phyloP scores from a whole-genome alignment of 1,140 invertebrate genomes.

The Asobara japonica region DNA sequence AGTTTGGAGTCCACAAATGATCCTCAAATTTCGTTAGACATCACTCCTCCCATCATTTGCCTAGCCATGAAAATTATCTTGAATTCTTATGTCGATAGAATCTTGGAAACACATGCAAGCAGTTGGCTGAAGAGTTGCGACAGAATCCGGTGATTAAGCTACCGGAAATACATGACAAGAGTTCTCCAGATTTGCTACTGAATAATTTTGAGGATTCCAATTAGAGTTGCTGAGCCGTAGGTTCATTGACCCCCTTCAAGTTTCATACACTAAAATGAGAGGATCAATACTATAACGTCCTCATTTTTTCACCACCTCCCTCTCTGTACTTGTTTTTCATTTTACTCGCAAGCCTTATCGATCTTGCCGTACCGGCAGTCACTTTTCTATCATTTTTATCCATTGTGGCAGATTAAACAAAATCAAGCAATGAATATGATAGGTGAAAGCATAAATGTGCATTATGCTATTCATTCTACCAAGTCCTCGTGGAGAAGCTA shows the following conservation, averaged over 20 bases:
- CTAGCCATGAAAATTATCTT: not conserved
- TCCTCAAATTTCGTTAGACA: not conserved
- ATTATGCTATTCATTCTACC: not conserved
- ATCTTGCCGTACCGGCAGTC: not conserved
- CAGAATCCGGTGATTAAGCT: not conserved
- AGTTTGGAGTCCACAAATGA: too few relatives aligned
- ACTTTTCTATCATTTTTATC: not conserved
- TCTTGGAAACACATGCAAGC: not conserved
- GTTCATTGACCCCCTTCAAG: not conserved
- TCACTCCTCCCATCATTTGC: not conserved
- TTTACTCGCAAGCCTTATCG: not conserved
- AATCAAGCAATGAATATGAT: not conserved
- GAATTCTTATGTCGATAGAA: not conserved
- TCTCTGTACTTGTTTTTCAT: not conserved
- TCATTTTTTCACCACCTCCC: not conserved
- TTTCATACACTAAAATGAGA: not conserved
- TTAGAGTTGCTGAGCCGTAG: not conserved
- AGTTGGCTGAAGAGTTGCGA: not conserved
- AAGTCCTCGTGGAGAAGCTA: not conserved
- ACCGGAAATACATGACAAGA: constrained; percentile 4
- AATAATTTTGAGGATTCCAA: not conserved
- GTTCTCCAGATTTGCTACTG: not conserved
- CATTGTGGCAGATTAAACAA: too few relatives aligned
- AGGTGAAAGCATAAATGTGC: not conserved
- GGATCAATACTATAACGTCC: not conserved